These are phyloP conservation scores for Drosophila longiperda DNA, from an alignment of 2,888 invertebrate genomes.

Conservation along the genomic window DNA sequence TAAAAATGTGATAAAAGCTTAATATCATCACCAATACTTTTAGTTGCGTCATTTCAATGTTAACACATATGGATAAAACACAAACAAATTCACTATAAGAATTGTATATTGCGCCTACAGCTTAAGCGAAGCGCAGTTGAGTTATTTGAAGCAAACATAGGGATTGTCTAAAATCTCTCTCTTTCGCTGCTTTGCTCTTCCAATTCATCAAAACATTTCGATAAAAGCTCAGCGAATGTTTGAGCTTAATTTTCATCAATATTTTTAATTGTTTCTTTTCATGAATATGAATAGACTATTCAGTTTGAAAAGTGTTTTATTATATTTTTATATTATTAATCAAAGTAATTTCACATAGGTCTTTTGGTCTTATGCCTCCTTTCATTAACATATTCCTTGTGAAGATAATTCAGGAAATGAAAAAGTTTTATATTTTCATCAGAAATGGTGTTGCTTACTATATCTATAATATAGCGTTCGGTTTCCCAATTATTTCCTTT, in stretches of 20 bases:
- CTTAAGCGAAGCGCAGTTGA: constrained; percentile 2
- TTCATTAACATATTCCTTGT: background rate
- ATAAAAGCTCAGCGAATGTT: background rate
- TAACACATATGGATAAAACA: no score
- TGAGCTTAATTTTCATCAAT: no score
- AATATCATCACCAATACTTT: background rate
- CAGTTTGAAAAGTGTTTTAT: no score
- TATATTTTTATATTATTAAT: background rate
- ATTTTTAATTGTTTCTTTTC: no score
- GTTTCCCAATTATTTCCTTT: background rate
- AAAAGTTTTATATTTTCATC: no score
- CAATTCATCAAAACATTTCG: constrained; percentile 7
- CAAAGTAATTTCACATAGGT: background rate
- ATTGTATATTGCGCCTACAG: no score
- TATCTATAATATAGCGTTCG: no score
- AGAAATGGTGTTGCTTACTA: no score
- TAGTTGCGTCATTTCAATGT: background rate
- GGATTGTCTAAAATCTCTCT: constrained; percentile 14
- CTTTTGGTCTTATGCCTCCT: background rate
- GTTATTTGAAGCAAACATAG: background rate
- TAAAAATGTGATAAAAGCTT: background rate
- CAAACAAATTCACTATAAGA: no score
- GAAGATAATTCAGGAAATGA: background rate
- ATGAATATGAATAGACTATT: no score
- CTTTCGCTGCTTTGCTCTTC: background rate